Evolutionary conservation across 2,797 vertebrate species (phyloP), one percentile per base, ranked within the genome.

Genomic region (Antrozous pallidus): DNA sequence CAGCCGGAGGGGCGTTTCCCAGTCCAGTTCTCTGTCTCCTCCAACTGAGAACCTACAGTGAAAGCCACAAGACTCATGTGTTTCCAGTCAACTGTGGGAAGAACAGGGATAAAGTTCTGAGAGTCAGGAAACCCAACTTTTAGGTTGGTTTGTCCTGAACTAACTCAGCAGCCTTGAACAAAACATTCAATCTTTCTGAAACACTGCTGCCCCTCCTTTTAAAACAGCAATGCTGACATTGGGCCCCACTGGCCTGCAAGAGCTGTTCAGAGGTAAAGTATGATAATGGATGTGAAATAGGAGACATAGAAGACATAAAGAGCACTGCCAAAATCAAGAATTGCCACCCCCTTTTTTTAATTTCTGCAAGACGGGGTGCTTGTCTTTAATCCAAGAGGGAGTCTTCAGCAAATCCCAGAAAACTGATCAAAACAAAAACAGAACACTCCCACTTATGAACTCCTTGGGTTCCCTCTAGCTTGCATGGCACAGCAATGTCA

Each of bases 361-460:
- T 74, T 58, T 77, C 56, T 85, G 58, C 65, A 92, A 67, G 92
- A 88, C 75, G 88, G 61, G 45, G 17, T 54, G 56, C 91, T 96
- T 98, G 17, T 91, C 69, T 97, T 97, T 94, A 90, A 97, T 93
- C 81, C 81, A 80, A 93, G 90, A 87, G 91, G 93, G 89, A 81
- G 90, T 95, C 94, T 94, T 69, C 90, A 92, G 93, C 88, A 96
- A 93, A 78, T 56, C 86, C 94, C 92, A 94, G 97, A 95, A 96
- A 97, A 96, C 45, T 93, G 95, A 97, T 97, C 65, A 91, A 97
- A 97, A 97, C 47, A 91, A 95, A 97, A 97, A 26, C 22, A 77
- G 74, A 77, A 36, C 95, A 96, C 97, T 97, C 96, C 95, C 91
- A 96, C 77, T 88, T 87, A 71, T 0, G 6, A 80, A 77, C 14